Evolutionary conservation across 2,888 invertebrate species (phyloP).

Genomic region (Abscondita cerata): DNA sequence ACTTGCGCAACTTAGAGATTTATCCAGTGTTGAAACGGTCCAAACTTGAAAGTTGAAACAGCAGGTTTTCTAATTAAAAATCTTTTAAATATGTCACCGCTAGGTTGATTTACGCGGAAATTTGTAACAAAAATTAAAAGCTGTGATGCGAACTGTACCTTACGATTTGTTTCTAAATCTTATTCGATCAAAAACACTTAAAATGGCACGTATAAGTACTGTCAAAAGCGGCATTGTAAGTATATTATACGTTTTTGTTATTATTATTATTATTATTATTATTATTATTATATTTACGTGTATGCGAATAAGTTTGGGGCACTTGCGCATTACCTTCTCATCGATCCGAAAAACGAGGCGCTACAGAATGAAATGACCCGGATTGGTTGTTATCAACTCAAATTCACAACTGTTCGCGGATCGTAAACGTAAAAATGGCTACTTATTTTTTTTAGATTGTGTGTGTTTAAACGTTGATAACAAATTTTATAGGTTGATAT

Average conservation of each 20-base stretch:
- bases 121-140: slow-evolving; percentile 15
- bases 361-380: slow-evolving; percentile 52
- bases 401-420: slow-evolving; percentile 53
- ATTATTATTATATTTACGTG: slow-evolving; percentile 30
- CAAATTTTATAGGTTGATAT: slow-evolving; percentile 39
- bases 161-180: no score
- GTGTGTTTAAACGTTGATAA: slow-evolving; percentile 44
- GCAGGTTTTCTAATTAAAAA: slow-evolving; percentile 40
- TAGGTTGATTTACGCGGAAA: slow-evolving; percentile 14
- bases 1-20: slow-evolving; percentile 41
- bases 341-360: slow-evolving; percentile 43
- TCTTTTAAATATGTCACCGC: slow-evolving; percentile 37
- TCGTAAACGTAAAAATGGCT: slow-evolving; percentile 56
- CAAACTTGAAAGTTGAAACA: slow-evolving; percentile 28
- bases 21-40: slow-evolving; percentile 36
- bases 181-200: no score
- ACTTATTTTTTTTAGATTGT: slow-evolving; percentile 54
- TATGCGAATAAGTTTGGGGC: slow-evolving; percentile 32
- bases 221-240: no score
- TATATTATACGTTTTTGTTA: slow-evolving; percentile 16
- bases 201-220: no score
- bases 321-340: slow-evolving; percentile 39
- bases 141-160: no score
- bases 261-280: slow-evolving; percentile 30
- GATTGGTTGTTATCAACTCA: slow-evolving; percentile 54